These are phyloP conservation scores for Trichopria drosophilae DNA, from an alignment of 2,888 invertebrate species.

Conservation along the genomic window DNA sequence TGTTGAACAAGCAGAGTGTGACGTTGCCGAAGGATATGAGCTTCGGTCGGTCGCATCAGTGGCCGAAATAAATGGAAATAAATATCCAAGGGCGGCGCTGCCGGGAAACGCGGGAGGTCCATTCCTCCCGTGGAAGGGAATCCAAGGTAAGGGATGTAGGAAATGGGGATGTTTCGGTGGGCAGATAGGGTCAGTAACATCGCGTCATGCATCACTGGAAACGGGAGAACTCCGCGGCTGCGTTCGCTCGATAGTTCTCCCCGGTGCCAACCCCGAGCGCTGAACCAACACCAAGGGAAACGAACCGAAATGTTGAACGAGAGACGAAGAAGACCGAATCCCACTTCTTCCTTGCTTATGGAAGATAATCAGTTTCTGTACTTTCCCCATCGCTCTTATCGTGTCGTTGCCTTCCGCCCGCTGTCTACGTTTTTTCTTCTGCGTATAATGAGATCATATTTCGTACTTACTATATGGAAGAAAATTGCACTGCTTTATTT, in stretches of 20 bases:
- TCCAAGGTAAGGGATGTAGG: constrained; percentile 27
- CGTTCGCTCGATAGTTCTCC: constrained; percentile 27
- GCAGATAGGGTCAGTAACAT: constrained; percentile 46
- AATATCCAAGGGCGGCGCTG: constrained; percentile 36
- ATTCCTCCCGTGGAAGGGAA: constrained; percentile 22
- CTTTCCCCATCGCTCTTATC: no score
- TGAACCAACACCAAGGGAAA: no score
- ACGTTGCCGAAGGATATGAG: constrained; percentile 32
- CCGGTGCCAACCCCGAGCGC: no score
- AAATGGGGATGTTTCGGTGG: constrained; percentile 42
- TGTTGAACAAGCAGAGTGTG: constrained; percentile 35
- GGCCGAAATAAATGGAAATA: constrained; percentile 46
- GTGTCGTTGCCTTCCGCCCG: no score
- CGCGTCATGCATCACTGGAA: constrained; percentile 45
- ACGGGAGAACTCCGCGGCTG: constrained; percentile 24
- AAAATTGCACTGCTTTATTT: no score
- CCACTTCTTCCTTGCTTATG: no score
- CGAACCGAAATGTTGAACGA: no score
- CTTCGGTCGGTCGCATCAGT: constrained; percentile 29
- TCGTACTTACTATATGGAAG: no score
- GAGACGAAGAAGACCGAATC: no score
- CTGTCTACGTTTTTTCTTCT: no score
- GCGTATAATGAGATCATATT: no score
- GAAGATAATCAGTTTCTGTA: no score
- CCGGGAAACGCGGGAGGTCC: constrained; percentile 21